phyloP scores from a whole-genome alignment of 1,140 invertebrate species.

The Micrasema longulum region DNA sequence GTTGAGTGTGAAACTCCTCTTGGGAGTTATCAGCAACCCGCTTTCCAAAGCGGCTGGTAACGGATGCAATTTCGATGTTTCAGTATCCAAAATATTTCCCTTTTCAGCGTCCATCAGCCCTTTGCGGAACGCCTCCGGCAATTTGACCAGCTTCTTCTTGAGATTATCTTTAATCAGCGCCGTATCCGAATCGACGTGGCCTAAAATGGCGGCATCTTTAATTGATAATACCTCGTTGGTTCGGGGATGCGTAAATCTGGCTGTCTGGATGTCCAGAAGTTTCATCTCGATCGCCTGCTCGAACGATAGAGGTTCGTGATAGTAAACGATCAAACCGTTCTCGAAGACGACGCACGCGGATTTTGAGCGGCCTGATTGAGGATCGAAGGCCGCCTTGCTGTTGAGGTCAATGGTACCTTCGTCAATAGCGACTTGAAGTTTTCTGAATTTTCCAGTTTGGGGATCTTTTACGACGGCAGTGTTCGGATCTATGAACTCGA shows the following conservation, averaged over 20 bases:
- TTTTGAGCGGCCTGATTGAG: constrained; percentile 72
- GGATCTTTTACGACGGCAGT: constrained; percentile 84
- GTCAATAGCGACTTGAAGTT: constrained; percentile 77
- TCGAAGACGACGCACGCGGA: constrained; percentile 80
- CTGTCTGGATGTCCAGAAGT: constrained; percentile 77
- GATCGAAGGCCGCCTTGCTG: constrained; percentile 75
- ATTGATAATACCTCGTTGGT: constrained; percentile 79
- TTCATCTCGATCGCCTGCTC: constrained; percentile 81
- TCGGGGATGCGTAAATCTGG: constrained; percentile 80
- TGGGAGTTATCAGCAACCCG: constrained; percentile 81
- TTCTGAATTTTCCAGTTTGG: constrained; percentile 78
- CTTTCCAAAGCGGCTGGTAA: constrained; percentile 80
- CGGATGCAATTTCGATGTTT: constrained; percentile 82
- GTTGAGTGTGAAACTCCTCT: constrained; percentile 81
- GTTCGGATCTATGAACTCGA: constrained; percentile 81
- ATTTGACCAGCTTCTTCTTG: constrained; percentile 83
- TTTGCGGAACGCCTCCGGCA: constrained; percentile 87
- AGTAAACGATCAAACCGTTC: constrained; percentile 77
- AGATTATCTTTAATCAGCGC: constrained; percentile 89
- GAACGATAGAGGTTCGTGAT: constrained; percentile 79
- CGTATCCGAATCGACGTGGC: constrained; percentile 88
- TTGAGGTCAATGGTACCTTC: constrained; percentile 78
- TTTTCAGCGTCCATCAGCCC: constrained; percentile 90
- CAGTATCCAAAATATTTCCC: constrained; percentile 84
- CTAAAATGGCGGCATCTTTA: constrained; percentile 84